These are phyloP conservation scores for Gephyroberyx darwinii DNA, from an alignment of 2,797 vertebrate species.

Conservation along the genomic window DNA sequence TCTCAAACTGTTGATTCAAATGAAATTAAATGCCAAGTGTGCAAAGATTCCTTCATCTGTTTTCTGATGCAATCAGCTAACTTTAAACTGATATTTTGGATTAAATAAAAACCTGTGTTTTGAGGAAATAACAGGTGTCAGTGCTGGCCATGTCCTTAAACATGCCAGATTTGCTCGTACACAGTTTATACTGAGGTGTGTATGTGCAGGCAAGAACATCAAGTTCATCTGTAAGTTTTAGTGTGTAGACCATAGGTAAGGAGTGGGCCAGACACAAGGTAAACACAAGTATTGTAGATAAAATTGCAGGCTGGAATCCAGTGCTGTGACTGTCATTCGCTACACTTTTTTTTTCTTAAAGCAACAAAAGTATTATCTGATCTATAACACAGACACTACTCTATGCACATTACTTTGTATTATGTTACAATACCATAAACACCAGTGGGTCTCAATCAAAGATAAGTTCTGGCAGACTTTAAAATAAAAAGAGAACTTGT, in stretches of 20 bases:
- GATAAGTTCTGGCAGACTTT: background rate
- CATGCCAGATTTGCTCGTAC: slow-evolving; percentile 5
- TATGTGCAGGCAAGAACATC: background rate
- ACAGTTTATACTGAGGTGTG: background rate
- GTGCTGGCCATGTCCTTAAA: background rate
- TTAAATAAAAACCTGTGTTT: background rate
- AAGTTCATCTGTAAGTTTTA: no score
- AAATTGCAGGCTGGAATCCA: no score
- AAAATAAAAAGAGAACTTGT: slow-evolving; percentile 3
- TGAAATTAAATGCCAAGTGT: slow-evolving; percentile 22
- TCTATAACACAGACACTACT: no score
- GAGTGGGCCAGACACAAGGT: no score
- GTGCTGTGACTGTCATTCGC: no score
- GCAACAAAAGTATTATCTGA: no score
- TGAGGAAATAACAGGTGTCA: background rate
- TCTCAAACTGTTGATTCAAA: slow-evolving; percentile 8
- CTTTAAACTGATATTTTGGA: background rate
- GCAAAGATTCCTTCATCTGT: background rate
- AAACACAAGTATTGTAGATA: no score
- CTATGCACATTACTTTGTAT: no score
- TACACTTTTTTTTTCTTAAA: no score
- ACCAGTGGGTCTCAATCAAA: background rate
- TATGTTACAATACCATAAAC: no score
- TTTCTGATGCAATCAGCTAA: background rate
- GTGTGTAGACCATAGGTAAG: no score